Evolutionary conservation across 2,797 vertebrate species (phyloP), one percentile per base, ranked within the genome.

Genomic region (Coluber constrictor): DNA sequence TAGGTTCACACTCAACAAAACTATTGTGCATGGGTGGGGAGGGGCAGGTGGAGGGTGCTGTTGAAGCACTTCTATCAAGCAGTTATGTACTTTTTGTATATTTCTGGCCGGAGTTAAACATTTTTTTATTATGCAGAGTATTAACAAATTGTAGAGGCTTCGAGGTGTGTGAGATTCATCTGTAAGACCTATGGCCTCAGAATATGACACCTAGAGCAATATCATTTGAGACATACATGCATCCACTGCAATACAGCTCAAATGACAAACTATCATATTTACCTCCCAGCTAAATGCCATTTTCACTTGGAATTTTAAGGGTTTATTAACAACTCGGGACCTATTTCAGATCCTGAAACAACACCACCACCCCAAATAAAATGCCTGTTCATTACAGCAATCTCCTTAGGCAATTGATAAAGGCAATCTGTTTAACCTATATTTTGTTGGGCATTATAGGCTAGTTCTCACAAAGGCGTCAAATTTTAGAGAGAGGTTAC

Each of bases 231-330:
- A 66, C 95, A 95, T 96, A 95, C 94, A 95, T 96, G 92, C 94
- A 94, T 95, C 95, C 94, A 95, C 95, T 94, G 96, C 93, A 94
- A 95, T 94, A 94, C 95, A 94, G 90, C 96, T 95, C 96, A 93
- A 95, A 96, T 87, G 93, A 94, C 93, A 92, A 91, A 91, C 57
- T 96, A 95, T 95, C 94, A 92, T 12, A 90, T 95, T 94, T 96
- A 96, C 94, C 90, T 96, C 88, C 60, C 92, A 88, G 4, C 91
- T 94, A 94, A 93, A 96, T 95, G 94, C 91, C 95, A 93, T 91
- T 96, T 94, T 96, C 94, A 95, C 91, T 95, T 83, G 70, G 66
- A 94, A 95, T 93, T 93, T 95, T 93, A 92, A 94, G 94, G 94
- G 94, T 95, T 95, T 96, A 94, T 94, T 93, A 94, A 63, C 27